These are phyloP conservation scores for Lerista edwardsae DNA, from an alignment of 2,797 vertebrate species.

Conservation along the genomic window DNA sequence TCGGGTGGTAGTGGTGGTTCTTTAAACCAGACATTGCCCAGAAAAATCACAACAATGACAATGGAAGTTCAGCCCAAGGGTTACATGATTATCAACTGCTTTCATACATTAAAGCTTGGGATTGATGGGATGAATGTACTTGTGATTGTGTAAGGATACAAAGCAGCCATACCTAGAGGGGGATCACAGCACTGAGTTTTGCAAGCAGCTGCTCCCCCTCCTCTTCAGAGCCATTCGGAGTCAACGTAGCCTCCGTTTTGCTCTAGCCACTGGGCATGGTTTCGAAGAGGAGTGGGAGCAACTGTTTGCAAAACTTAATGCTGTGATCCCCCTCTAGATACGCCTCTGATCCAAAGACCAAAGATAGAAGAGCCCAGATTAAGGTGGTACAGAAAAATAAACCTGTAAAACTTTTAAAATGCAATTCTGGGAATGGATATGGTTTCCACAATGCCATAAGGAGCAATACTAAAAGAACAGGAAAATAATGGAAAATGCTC, in stretches of 20 bases:
- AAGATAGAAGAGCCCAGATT: slow-evolving; percentile 19
- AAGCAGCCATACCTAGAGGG: no score
- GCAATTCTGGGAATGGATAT: slow-evolving; percentile 67
- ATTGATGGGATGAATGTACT: slow-evolving; percentile 38
- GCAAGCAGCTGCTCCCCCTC: no score
- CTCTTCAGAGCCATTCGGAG: no score
- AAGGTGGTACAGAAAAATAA: slow-evolving; percentile 28
- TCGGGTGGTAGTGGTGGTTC: neutral
- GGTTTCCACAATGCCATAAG: slow-evolving; percentile 48
- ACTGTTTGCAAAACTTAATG: no score
- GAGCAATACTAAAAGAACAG: slow-evolving; percentile 52
- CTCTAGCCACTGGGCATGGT: no score
- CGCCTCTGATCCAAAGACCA: neutral
- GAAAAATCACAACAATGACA: slow-evolving; percentile 53
- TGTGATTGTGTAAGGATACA: slow-evolving; percentile 36
- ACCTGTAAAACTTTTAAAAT: slow-evolving; percentile 55
- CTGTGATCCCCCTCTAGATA: no score
- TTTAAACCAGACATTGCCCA: slow-evolving; percentile 40
- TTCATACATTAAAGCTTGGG: slow-evolving; percentile 51
- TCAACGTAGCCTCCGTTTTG: no score
- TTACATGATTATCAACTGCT: slow-evolving; percentile 31
- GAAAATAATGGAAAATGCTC: slow-evolving; percentile 47
- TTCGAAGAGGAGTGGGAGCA: no score
- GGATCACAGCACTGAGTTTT: no score
- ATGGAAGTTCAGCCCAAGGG: slow-evolving; percentile 43